Evolutionary conservation across 2,797 vertebrate species (phyloP).

Genomic region (Myripristis murdjan): DNA sequence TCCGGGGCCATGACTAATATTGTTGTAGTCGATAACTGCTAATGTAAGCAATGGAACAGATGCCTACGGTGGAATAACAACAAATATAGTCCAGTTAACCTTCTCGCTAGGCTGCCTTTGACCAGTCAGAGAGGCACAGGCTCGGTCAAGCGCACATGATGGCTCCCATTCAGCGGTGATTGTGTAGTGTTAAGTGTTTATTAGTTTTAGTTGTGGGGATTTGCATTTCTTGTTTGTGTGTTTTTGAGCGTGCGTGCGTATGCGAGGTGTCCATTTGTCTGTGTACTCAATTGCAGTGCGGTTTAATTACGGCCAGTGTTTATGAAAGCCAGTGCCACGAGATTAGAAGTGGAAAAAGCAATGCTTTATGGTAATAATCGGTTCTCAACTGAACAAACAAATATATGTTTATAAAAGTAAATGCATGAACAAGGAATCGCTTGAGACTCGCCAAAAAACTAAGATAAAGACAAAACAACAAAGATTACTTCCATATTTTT

Average conservation of each 20-base stretch:
- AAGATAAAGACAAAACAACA: conserved; percentile 69
- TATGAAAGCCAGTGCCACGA: conserved; percentile 54
- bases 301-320: conserved; percentile 70
- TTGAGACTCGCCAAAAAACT: conserved; percentile 65
- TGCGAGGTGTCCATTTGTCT: conserved; percentile 43
- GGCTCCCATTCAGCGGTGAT: conserved; percentile 71
- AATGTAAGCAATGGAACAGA: conserved; percentile 83
- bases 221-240: conserved; percentile 4
- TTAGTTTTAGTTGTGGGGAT: conserved; percentile 52
- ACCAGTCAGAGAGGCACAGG: conserved; percentile 71
- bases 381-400: conserved; percentile 68
- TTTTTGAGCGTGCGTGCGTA: not conserved
- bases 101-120: conserved; percentile 80
- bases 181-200: conserved; percentile 77
- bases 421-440: conserved; percentile 59
- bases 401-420: conserved; percentile 72
- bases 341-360: conserved; percentile 65
- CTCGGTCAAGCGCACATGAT: conserved; percentile 77
- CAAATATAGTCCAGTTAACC: conserved; percentile 83
- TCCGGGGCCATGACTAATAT: conserved; percentile 82
- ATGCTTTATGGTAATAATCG: conserved; percentile 73
- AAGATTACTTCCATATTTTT: conserved; percentile 78
- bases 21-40: conserved; percentile 81
- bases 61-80: conserved; percentile 77
- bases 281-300: conserved; percentile 61